phyloP scores from a whole-genome alignment of 2,113 vertebrate genomes.

The Carassius carassius region DNA sequence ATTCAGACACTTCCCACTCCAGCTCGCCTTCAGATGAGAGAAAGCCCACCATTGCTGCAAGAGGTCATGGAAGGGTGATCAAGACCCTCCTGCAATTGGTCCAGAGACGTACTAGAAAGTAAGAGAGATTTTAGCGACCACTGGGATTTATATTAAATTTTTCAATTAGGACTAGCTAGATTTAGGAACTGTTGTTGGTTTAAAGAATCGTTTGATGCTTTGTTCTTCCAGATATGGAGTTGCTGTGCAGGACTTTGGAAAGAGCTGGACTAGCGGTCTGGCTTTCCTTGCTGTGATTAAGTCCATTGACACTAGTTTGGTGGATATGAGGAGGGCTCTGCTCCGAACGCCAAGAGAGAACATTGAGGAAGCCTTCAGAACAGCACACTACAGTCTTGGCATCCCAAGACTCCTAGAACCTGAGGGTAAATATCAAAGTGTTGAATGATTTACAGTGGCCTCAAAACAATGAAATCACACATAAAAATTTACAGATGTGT shows the following conservation, averaged over 20 bases:
- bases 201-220: no score
- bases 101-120: conserved; percentile 92
- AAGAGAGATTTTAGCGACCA: conserved; percentile 54
- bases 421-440: conserved; percentile 79
- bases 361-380: conserved; percentile 89
- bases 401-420: conserved; percentile 92
- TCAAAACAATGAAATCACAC: not conserved
- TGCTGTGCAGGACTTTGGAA: conserved; percentile 90
- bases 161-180: not conserved
- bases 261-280: conserved; percentile 93
- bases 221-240: conserved; percentile 83
- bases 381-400: conserved; percentile 85
- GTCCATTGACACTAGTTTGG: conserved; percentile 88
- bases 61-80: conserved; percentile 89
- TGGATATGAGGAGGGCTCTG: conserved; percentile 90
- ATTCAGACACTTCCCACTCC: conserved; percentile 84
- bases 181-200: not conserved
- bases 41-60: conserved; percentile 70
- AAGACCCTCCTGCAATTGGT: conserved; percentile 92
- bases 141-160: not conserved
- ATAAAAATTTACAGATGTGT: no score
- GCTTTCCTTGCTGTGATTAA: conserved; percentile 95
- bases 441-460: not conserved
- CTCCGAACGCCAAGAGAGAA: conserved; percentile 84
- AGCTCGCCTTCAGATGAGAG: conserved; percentile 80